Evolutionary conservation across 1,140 invertebrate species (phyloP).

Genomic region (Drosophila lacertosa): DNA sequence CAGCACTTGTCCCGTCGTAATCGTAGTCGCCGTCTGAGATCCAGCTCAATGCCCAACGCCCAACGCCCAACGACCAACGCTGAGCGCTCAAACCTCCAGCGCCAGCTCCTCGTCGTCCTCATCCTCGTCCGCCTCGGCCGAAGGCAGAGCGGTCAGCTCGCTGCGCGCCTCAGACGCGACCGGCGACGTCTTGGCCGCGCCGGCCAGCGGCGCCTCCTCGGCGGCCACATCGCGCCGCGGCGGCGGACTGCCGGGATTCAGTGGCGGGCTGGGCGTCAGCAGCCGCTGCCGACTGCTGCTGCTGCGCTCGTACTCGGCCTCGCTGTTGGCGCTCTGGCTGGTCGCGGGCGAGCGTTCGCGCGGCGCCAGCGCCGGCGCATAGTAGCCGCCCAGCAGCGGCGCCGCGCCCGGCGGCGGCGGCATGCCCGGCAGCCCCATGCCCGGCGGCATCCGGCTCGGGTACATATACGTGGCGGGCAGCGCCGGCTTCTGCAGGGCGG

Average conservation of each 20-base stretch:
- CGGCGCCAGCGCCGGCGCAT: slow-evolving; percentile 46
- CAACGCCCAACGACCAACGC: not conserved
- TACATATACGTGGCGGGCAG: slow-evolving; percentile 88
- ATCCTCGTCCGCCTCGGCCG: slow-evolving; percentile 36
- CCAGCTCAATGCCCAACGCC: slow-evolving; percentile 38
- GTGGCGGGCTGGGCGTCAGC: slow-evolving; percentile 73
- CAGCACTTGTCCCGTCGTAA: slow-evolving; percentile 21
- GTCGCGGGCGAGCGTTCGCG: slow-evolving; percentile 62
- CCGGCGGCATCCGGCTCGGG: slow-evolving; percentile 65
- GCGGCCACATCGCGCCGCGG: slow-evolving; percentile 43
- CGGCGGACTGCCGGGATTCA: slow-evolving; percentile 82
- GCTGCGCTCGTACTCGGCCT: slow-evolving; percentile 63
- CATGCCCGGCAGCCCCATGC: slow-evolving; percentile 65
- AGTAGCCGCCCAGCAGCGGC: slow-evolving; percentile 75
- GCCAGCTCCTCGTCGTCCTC: slow-evolving; percentile 79
- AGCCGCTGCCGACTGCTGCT: slow-evolving; percentile 61
- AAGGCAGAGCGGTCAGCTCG: slow-evolving; percentile 2
- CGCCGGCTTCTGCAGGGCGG: slow-evolving; percentile 90
- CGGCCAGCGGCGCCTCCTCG: slow-evolving; percentile 29
- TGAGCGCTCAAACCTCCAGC: slow-evolving; percentile 67
- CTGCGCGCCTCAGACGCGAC: slow-evolving; percentile 5
- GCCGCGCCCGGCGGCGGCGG: slow-evolving; percentile 61
- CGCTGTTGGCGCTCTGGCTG: slow-evolving; percentile 68
- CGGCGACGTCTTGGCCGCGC: not conserved
- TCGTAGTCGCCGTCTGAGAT: slow-evolving; percentile 58